Evolutionary conservation across 2,797 vertebrate species (phyloP).

Genomic region (Apogon hyalosoma): DNA sequence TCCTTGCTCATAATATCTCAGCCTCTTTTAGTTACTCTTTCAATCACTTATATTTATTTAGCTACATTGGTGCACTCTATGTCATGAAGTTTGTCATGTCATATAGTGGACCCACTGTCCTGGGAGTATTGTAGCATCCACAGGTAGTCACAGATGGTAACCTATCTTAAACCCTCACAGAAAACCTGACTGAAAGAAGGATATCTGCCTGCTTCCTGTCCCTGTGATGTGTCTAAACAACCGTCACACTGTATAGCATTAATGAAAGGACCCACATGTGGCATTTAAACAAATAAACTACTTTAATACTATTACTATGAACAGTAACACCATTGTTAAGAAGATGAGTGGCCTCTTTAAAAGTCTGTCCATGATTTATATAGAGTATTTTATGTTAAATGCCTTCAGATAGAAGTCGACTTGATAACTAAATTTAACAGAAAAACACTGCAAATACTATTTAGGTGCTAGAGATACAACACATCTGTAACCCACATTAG

Average conservation of each 20-base stretch:
- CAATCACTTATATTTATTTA: conserved; percentile 4
- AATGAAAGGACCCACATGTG: conserved; percentile 1
- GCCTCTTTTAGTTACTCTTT: conserved; percentile 7
- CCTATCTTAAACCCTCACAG: conserved; percentile 12
- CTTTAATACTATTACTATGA: background rate
- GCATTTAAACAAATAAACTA: background rate
- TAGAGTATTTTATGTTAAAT: background rate
- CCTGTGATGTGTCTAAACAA: conserved; percentile 9
- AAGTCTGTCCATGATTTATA: background rate
- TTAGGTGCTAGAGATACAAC: no score
- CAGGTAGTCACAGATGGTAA: conserved; percentile 27
- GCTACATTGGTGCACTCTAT: conserved; percentile 32
- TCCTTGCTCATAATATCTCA: background rate
- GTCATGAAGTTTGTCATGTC: conserved; percentile 13
- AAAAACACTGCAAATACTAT: no score
- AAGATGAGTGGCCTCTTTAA: background rate
- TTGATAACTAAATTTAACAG: background rate
- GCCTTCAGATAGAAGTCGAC: background rate
- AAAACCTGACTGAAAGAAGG: conserved; percentile 5
- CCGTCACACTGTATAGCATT: conserved; percentile 6
- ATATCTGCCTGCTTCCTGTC: conserved; percentile 24
- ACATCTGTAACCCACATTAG: no score
- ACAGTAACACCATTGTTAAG: background rate
- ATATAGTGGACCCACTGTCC: conserved; percentile 18
- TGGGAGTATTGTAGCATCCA: conserved; percentile 13